Conservation (phyloP, 2,888 invertebrate genomes). For the Agonum fuliginosum region DNA sequence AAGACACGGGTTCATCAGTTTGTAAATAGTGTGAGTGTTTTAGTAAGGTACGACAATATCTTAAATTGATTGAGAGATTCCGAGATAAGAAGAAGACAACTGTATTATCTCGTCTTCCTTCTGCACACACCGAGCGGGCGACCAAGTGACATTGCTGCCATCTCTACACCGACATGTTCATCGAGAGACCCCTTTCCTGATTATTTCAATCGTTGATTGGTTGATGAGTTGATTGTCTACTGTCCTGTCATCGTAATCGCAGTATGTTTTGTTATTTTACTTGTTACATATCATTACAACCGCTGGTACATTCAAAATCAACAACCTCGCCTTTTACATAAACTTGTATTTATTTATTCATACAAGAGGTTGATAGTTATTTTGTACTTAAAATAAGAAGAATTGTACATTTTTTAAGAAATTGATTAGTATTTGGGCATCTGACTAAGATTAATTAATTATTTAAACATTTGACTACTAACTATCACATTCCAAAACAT, state of each 20-base stretch:
- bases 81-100: constrained; percentile 48
- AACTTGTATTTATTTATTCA: too few relatives aligned
- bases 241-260: not conserved
- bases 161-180: constrained; percentile 29
- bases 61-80: constrained; percentile 50
- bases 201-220: too few relatives aligned
- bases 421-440: too few relatives aligned
- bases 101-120: constrained; percentile 58
- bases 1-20: constrained; percentile 59
- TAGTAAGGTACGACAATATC: constrained; percentile 60
- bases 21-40: constrained; percentile 60
- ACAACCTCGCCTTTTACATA: too few relatives aligned
- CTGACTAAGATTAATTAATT: too few relatives aligned
- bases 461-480: too few relatives aligned
- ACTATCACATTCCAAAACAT: too few relatives aligned
- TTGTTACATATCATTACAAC: constrained; percentile 24
- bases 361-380: too few relatives aligned
- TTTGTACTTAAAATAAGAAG: too few relatives aligned
- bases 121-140: constrained; percentile 44
- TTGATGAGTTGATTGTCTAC: not conserved
- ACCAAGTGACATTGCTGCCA: constrained; percentile 47
- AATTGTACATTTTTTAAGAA: too few relatives aligned
- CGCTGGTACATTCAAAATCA: constrained; percentile 5
- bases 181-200: too few relatives aligned
- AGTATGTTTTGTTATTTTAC: constrained; percentile 17